Evolutionary conservation across 2,888 invertebrate species (phyloP).

Genomic region (Morpho deidamia): DNA sequence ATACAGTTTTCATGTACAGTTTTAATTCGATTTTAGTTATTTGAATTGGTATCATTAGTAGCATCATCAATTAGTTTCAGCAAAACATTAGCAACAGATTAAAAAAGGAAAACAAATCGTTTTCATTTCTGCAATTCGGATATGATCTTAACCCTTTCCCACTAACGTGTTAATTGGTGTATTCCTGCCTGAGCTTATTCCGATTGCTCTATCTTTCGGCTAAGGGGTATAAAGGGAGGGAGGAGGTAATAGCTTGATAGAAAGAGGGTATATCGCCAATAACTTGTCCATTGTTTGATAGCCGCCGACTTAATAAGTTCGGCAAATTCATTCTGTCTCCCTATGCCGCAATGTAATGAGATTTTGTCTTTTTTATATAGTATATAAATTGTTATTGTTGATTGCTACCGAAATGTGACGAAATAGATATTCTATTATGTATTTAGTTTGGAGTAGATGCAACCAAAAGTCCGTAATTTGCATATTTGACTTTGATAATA

Average conservation of each 20-base stretch:
- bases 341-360: conserved; percentile 37
- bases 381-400: no score
- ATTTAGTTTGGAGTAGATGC: no score
- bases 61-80: no score
- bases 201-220: conserved; percentile 64
- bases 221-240: conserved; percentile 33
- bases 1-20: no score
- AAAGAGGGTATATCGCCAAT: conserved; percentile 73
- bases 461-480: no score
- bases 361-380: not conserved
- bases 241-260: conserved; percentile 49
- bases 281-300: conserved; percentile 74
- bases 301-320: conserved; percentile 75
- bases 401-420: no score
- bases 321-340: conserved; percentile 75
- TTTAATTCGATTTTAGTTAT: no score
- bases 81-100: no score
- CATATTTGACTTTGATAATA: no score
- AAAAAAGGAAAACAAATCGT: no score
- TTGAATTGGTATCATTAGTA: no score
- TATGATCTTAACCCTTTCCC: conserved; percentile 27
- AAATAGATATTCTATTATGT: no score
- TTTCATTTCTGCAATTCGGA: not conserved
- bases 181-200: conserved; percentile 68
- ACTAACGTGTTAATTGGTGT: conserved; percentile 64